Base-by-base conservation (phyloP, 2,797 vertebrate species). In the Sus cebifrons region DNA sequence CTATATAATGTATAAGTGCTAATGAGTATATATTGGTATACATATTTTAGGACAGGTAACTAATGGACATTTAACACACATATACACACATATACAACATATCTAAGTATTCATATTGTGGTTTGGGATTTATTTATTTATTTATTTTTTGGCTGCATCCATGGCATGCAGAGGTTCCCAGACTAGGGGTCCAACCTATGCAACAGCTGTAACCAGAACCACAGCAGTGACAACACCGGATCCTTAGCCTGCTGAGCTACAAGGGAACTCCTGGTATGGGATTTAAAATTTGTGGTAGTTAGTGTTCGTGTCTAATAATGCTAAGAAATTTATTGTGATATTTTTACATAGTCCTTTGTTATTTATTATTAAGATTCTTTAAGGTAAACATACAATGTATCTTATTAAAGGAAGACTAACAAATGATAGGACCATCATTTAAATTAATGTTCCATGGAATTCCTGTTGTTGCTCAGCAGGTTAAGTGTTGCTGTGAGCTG, bases 311-410 rank as follows among this genome's bases (percentile, higher is more conserved):
- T 83, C 49, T 79, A 94, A 86, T 83, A 88, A 58, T 79, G 6
- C 27, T 85, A 62, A 25, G 60, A 62, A 62, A 62, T n/a, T 71
- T 56, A 81, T 36, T 74, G 4, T 65, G 27, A 1, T 64, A 62
- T 93, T 56, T 74, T 60, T 70, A 71, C 1, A 60, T 49, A 85
- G 9, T 79, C 16, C 17, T 16, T 54, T 68, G 74, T 79, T 87
- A 75, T 65, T 81, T 82, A 7, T 32, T 85, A 75, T 77, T 95
- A 81, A 92, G 54, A 91, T 91, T 83, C 14, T 49, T 83, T 88
- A 79, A 91, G 23, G 81, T 88, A 93, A 93, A 65, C 75, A 84
- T 67, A 29, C 17, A 79, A 64, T 36, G 5, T 15, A 75, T 75
- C 36, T 88, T 85, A 86, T 67, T 90, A 29, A 86, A 81, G 23